Base-by-base conservation (phyloP, 2,113 vertebrate genomes). In the Strix aluco region DNA sequence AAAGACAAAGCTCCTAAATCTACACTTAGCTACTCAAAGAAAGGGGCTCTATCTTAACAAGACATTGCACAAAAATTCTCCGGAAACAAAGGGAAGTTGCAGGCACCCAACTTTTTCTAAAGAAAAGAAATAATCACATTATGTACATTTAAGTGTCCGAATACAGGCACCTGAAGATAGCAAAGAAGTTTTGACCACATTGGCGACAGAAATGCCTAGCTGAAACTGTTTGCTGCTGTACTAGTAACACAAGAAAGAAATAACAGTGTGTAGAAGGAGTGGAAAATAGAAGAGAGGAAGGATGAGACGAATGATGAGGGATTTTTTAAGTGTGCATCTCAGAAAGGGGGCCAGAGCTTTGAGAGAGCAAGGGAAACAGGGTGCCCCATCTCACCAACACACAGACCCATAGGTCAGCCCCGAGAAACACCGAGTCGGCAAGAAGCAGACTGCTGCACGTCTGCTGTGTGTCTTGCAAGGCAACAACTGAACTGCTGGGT, bases 381-480 rank as follows among this genome's bases (percentile, higher is more conserved):
- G 21, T 72, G 54, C 30, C 32, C 32, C 73, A 22, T 72, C 61
- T 71, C 49, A 18, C 29, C 8, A 0, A 29, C 25, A 49, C 10
- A 10, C 21, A 67, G 77, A 75, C 59, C 40, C 6, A 4, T 6
- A 11, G 51, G 59, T 54, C 36, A 47, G 34, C 29, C 47, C 25
- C 1, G 1, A 85, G 75, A 83, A 88, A 57, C 0, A 1, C 21
- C 0, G 0, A 63, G 36, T 58, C 5, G 5, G 86, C 67, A 75
- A 40, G 67, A 51, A 86, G 86, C 51, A 65, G 40, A 38, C 19
- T 7, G 29, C 47, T 27, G 58, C 44, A 23, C 2, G 1, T 54
- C 80, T 70, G 59, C 62, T 21, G 15, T 1, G 30, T 18, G 29
- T 46, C 65, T 14, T 72, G 69, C 46, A 34, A 75, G 49, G 66